These are phyloP conservation scores for Hippoglossus hippoglossus DNA, from an alignment of 2,797 vertebrate genomes.

Conservation along the genomic window DNA sequence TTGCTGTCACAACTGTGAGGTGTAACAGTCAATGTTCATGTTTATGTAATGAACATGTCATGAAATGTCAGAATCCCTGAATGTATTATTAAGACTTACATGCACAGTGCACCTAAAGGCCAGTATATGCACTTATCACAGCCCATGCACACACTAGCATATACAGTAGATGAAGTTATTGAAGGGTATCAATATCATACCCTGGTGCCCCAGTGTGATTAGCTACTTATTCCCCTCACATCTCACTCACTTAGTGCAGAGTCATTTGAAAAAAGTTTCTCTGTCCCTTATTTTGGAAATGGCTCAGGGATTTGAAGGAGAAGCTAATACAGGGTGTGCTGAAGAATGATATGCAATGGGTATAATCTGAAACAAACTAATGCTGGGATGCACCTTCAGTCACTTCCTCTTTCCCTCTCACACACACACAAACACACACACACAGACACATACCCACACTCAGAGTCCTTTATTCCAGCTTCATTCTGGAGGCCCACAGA, in stretches of 20 bases:
- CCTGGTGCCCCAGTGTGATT: conserved; percentile 26
- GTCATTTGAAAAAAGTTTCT: conserved; percentile 9
- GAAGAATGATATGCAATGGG: conserved; percentile 34
- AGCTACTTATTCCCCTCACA: neutral
- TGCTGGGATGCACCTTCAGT: conserved; percentile 7
- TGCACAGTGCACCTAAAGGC: neutral
- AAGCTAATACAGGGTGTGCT: conserved; percentile 15
- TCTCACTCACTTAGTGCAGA: conserved; percentile 10
- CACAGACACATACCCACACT: neutral
- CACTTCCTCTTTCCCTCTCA: conserved; percentile 21
- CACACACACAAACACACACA: conserved; percentile 1
- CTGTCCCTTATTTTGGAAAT: conserved; percentile 31
- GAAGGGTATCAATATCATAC: conserved; percentile 32
- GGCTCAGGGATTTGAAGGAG: conserved; percentile 23
- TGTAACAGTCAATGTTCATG: neutral
- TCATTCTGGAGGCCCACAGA: conserved; percentile 47
- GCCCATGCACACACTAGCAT: conserved; percentile 60
- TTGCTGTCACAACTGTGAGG: neutral
- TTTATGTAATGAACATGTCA: neutral
- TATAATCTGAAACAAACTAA: conserved; percentile 43
- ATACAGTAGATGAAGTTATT: conserved; percentile 46
- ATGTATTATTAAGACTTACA: too few species aligned
- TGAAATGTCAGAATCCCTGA: neutral
- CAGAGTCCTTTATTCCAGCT: conserved; percentile 25
- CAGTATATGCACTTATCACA: conserved; percentile 33